These are phyloP conservation scores for Eilema caniola DNA, from an alignment of 2,888 invertebrate species.

Conservation along the genomic window DNA sequence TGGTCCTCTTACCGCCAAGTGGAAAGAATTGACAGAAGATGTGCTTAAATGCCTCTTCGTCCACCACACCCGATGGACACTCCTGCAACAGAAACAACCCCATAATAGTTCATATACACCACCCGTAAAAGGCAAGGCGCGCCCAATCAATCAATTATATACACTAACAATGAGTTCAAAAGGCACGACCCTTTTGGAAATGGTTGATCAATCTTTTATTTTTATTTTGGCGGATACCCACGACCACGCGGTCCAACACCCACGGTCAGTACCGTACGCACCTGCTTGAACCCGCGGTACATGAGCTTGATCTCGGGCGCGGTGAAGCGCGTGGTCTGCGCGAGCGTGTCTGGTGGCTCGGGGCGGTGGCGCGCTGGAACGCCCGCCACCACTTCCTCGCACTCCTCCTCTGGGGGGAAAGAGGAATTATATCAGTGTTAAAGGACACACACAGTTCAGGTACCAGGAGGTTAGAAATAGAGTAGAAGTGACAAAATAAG, in stretches of 20 bases:
- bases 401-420: conserved; percentile 89
- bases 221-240: too few relatives aligned
- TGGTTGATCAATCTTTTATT: too few relatives aligned
- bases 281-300: conserved; percentile 97
- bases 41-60: conserved; percentile 95
- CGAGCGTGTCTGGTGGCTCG: conserved; percentile 92
- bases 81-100: conserved; percentile 84
- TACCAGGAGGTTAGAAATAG: neutral
- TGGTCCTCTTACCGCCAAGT: conserved; percentile 91
- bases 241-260: too few relatives aligned
- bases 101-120: too few relatives aligned
- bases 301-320: conserved; percentile 95
- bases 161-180: too few relatives aligned
- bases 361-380: conserved; percentile 91
- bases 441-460: too few relatives aligned
- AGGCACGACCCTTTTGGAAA: too few relatives aligned
- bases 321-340: conserved; percentile 92
- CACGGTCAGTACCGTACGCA: conserved; percentile 51
- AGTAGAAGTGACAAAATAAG: too few relatives aligned
- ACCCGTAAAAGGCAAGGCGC: too few relatives aligned
- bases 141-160: too few relatives aligned
- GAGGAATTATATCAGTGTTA: neutral
- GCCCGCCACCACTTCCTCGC: conserved; percentile 85
- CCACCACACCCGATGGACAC: conserved; percentile 94
- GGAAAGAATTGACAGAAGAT: conserved; percentile 97